phyloP scores from a whole-genome alignment of 2,113 vertebrate species.

The Corythaeola cristata region DNA sequence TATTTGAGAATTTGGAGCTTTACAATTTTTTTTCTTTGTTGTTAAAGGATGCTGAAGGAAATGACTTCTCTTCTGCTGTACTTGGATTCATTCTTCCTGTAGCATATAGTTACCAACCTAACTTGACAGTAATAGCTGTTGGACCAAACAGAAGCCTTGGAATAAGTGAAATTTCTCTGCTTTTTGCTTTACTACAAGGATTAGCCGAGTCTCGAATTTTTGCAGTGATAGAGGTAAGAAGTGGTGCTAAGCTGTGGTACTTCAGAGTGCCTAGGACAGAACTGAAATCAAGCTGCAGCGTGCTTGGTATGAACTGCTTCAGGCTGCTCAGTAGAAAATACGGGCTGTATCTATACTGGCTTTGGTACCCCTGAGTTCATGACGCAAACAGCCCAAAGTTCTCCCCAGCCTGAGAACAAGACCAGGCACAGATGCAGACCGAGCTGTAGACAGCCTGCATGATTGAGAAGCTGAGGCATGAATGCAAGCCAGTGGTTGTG shows the following conservation, averaged over 20 bases:
- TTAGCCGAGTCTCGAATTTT: constrained; percentile 82
- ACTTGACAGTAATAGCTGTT: constrained; percentile 79
- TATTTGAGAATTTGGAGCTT: neutral
- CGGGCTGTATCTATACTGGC: neutral
- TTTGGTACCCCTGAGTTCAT: neutral
- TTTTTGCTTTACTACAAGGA: constrained; percentile 80
- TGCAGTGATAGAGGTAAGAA: constrained; percentile 82
- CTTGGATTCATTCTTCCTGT: constrained; percentile 86
- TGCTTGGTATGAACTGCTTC: neutral
- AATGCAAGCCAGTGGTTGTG: neutral
- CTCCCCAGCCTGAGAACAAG: neutral
- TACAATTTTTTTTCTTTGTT: neutral
- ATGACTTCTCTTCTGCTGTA: constrained; percentile 77
- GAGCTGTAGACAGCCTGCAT: neutral
- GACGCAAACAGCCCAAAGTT: neutral
- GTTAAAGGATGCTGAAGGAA: constrained; percentile 68
- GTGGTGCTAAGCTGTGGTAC: neutral
- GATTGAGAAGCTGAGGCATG: neutral
- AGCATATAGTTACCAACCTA: constrained; percentile 85
- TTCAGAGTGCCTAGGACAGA: neutral
- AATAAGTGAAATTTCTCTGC: constrained; percentile 75
- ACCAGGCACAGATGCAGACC: neutral
- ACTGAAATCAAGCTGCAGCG: neutral
- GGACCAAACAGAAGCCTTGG: constrained; percentile 65
- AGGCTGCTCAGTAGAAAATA: neutral